Evolutionary conservation across 2,113 vertebrate species (phyloP).

Genomic region (Sander lucioperca): DNA sequence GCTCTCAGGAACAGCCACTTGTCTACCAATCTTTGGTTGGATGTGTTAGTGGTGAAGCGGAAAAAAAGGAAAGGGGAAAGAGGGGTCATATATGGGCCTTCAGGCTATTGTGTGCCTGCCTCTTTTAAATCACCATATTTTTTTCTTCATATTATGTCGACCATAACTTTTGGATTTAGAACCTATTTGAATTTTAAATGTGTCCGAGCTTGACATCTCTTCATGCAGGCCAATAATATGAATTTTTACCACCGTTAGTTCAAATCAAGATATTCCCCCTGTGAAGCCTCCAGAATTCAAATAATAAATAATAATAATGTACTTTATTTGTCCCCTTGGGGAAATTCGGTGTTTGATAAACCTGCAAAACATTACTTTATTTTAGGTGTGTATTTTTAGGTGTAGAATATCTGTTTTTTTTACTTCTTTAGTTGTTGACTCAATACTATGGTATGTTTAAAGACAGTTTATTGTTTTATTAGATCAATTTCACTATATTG

Average conservation of each 20-base stretch:
- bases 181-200: slow-evolving; percentile 50
- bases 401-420: background rate
- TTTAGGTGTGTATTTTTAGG: no score
- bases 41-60: slow-evolving; percentile 46
- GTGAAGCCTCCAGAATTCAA: background rate
- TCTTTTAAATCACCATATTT: slow-evolving; percentile 23
- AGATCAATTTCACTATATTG: background rate
- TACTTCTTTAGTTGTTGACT: background rate
- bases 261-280: background rate
- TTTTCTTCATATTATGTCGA: slow-evolving; percentile 40
- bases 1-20: slow-evolving; percentile 60
- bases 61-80: slow-evolving; percentile 8
- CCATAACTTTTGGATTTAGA: slow-evolving; percentile 13
- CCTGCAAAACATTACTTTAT: no score
- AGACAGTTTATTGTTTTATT: no score
- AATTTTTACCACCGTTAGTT: background rate
- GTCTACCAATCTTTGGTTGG: slow-evolving; percentile 60
- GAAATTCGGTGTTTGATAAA: background rate
- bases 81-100: slow-evolving; percentile 20
- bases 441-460: no score
- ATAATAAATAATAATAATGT: no score
- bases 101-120: slow-evolving; percentile 36
- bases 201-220: background rate
- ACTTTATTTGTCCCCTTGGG: no score
- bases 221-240: slow-evolving; percentile 28